Evolutionary conservation across 2,797 vertebrate genomes (phyloP), one percentile per base, ranked within the genome.

Genomic region (Melopsittacus undulatus): DNA sequence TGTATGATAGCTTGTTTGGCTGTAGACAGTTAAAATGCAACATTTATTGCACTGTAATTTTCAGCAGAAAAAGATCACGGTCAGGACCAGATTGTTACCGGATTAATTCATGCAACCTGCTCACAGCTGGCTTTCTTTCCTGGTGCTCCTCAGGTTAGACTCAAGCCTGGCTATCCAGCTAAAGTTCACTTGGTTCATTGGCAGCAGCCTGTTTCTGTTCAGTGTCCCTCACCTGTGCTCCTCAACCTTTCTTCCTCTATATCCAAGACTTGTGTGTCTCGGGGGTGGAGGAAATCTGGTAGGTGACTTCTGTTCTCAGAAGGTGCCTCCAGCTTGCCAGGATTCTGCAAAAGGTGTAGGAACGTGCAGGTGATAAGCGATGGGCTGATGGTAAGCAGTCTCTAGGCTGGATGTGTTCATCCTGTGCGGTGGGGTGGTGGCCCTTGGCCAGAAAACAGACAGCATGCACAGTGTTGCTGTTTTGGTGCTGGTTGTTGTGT

Each of bases 181-280:
- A 6, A 10, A 62, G 15, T 74, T 54, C 5, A 9, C 30, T 70
- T 62, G 56, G n/a, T 27, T 46, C 36, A 5, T 69, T 67, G 30
- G 19, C 56, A 75, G 32, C 30, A 87, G 51, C 18, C 56, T 40
- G 18, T 48, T 87, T 63, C 67, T 70, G 40, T 8, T 26, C 5
- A 9, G 13, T 0, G 0, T 74, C 17, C 36, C 32, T 67, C 22
- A 52, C 7, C 20, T 32, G 29, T 52, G 26, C 48, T 89, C 26
- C 23, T 91, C n/a, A 48, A 0, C 9, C 16, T 70, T 89, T 73
- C 10, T 63, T 49, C 19, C 7, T 76, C 19, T 1, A 0, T 0
- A 2, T 42, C 24, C 54, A 29, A 87, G 27, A 64, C 24, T 38
- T 69, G 18, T 62, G 10, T 83, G 32, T 77, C 49, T 72, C 40